Base-by-base conservation (phyloP, 2,888 invertebrate species). In the Stenoptilia bipunctidactyla region DNA sequence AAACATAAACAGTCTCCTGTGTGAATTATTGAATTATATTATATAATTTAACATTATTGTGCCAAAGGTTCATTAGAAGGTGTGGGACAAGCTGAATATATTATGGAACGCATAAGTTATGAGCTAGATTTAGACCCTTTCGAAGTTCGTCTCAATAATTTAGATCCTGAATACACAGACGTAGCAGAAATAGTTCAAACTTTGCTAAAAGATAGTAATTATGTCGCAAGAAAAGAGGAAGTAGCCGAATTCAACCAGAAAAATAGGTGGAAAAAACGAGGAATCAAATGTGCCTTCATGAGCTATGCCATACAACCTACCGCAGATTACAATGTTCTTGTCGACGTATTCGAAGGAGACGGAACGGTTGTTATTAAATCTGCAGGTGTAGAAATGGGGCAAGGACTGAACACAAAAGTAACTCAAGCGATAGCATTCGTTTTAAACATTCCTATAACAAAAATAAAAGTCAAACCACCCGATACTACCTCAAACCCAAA, bases 191-290 rank as follows among this genome's bases (percentile, higher is more conserved):
- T 68, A 8, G 41, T 64, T 1, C 49, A 55, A 41, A 64, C 56
- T 1, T 36, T 69, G 4, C 46, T 67, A 0, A 51, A 38, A 46
- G 66, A 67, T 1, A 62, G 85, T 0, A 85, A 90, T 35, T 90
- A 89, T 51, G 70, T 82, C 0, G 57, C 68, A 6, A 74, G 91
- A 8, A 85, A 79, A 48, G 63, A 66, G 40, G 84, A 80, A 34
- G 79, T 90, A 1, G 70, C 83, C 12, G 58, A 69, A 5, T 91
- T 88, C 54, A 93, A 93, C 54, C 71, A 72, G 48, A 82, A 85
- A 38, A 93, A 94, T 68, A 52, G 71, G 15, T 95, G 94, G 94
- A 91, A 87, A 53, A 95, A 95, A 61, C 86, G 87, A 27, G 95
- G 92, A 0, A 66, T 92, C 1, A 76, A 89, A 10, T 56, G 93